Conservation (phyloP, 2,113 vertebrate species). For the Piaya cayana region DNA sequence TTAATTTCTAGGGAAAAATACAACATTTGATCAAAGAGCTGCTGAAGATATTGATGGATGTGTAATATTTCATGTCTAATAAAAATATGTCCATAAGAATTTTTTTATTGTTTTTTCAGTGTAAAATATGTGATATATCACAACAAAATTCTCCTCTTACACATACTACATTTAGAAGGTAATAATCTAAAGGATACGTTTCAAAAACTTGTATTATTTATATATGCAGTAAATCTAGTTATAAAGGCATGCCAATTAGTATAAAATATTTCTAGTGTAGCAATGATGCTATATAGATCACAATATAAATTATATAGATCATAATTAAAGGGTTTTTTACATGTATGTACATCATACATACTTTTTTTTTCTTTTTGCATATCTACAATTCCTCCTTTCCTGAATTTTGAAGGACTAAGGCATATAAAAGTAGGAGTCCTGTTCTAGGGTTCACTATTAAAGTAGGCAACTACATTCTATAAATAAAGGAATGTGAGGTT, state of each 20-base stretch:
- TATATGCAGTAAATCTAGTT: constrained; percentile 33
- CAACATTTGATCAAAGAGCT: neutral
- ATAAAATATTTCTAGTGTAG: neutral
- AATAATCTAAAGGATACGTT: neutral
- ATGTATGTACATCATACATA: neutral
- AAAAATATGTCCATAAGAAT: constrained; percentile 35
- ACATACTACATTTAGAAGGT: constrained; percentile 2
- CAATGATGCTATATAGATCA: neutral
- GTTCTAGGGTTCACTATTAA: neutral
- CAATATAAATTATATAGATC: neutral
- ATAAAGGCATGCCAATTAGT: neutral
- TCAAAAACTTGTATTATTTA: neutral
- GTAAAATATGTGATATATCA: neutral
- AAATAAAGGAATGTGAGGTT: neutral
- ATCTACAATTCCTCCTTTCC: neutral
- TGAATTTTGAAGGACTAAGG: neutral
- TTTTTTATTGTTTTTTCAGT: constrained; percentile 20
- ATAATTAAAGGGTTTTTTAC: neutral
- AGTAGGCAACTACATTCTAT: neutral
- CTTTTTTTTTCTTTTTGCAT: neutral
- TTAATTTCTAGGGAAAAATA: constrained; percentile 59
- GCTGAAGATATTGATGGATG: constrained; percentile 30
- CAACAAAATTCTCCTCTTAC: neutral
- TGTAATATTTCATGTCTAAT: constrained; percentile 54
- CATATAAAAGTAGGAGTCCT: neutral